Evolutionary conservation across 2,113 vertebrate genomes (phyloP).

Genomic region (Gila orcuttii): DNA sequence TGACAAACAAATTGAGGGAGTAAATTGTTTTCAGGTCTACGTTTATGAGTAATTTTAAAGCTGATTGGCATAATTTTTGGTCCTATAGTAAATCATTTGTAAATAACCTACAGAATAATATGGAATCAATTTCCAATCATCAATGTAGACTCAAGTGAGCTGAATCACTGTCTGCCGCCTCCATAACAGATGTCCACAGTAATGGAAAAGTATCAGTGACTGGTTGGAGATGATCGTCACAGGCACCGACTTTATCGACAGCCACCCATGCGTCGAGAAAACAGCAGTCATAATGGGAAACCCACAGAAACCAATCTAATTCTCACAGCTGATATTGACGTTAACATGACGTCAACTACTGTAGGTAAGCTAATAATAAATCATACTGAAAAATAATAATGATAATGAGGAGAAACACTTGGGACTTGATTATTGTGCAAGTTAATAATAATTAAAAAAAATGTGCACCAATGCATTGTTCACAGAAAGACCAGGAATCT

Average conservation of each 20-base stretch:
- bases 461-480: neutral
- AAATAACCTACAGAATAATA: slow-evolving; percentile 7
- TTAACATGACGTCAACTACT: neutral
- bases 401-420: too few relatives aligned
- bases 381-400: too few relatives aligned
- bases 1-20: neutral
- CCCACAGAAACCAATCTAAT: neutral
- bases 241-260: neutral
- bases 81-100: neutral
- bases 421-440: too few relatives aligned
- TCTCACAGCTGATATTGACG: neutral
- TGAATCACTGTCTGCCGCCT: neutral
- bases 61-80: neutral
- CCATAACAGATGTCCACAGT: neutral
- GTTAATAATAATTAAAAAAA: too few relatives aligned
- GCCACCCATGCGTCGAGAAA: neutral
- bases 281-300: neutral
- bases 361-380: neutral
- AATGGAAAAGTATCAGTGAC: neutral
- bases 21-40: neutral
- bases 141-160: neutral
- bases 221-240: neutral
- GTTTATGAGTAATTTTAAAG: neutral
- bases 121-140: slow-evolving; percentile 4
- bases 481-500: neutral